A percentile compares a stretch with the other conserved stretches of the same genome.
Conservation (phyloP, 2,888 invertebrate genomes). For the Phyllotreta cruciferae region DNA sequence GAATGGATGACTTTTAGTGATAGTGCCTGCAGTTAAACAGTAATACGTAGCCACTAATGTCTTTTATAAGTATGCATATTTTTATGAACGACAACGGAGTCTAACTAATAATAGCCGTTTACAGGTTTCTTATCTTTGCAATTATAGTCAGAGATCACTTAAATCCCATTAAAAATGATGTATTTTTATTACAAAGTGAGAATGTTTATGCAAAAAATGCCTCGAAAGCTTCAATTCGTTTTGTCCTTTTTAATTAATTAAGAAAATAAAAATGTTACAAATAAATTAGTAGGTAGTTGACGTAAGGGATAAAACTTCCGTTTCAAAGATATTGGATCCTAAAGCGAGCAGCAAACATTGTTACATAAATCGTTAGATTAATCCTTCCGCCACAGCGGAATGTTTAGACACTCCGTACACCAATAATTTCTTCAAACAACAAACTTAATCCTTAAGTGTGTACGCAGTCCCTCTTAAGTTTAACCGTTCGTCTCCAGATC, state of each 20-base stretch:
- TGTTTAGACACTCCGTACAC: slow-evolving; percentile 17
- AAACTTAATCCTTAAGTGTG: slow-evolving; percentile 26
- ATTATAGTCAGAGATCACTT: slow-evolving; percentile 32
- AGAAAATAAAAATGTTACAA: no score
- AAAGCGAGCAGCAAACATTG: slow-evolving; percentile 4
- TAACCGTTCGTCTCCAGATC: slow-evolving; percentile 40
- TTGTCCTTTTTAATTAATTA: background rate
- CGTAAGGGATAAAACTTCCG: background rate
- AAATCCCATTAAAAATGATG: slow-evolving; percentile 37
- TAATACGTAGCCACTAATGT: slow-evolving; percentile 32
- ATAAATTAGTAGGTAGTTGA: no score
- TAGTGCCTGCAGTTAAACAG: slow-evolving; percentile 29
- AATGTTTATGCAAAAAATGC: slow-evolving; percentile 6
- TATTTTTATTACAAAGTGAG: slow-evolving; percentile 33
- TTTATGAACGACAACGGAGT: slow-evolving; percentile 36
- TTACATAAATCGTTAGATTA: slow-evolving; percentile 10
- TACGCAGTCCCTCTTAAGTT: slow-evolving; percentile 28
- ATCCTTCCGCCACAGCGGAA: slow-evolving; percentile 6
- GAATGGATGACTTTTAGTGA: slow-evolving; percentile 29
- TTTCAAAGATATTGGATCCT: slow-evolving; percentile 5
- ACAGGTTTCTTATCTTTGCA: slow-evolving; percentile 38
- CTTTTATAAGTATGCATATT: slow-evolving; percentile 36
- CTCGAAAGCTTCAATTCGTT: no score
- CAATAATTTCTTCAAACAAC: slow-evolving; percentile 21
- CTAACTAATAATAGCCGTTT: slow-evolving; percentile 38